Conservation (phyloP, 37 sponge, comb jelly and placozoan species). For the Diacarnus erythraeanus region DNA sequence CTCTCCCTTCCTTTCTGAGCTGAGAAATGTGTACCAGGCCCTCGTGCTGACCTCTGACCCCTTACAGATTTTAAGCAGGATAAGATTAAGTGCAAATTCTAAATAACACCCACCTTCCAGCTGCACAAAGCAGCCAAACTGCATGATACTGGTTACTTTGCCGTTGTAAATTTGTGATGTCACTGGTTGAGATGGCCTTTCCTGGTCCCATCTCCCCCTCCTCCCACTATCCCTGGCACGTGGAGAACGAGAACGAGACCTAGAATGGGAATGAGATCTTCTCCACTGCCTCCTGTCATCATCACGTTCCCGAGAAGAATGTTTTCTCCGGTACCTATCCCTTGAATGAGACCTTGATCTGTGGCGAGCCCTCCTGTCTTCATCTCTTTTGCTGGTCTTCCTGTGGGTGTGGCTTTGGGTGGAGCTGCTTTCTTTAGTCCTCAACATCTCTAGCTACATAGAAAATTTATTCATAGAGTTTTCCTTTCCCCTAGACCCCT, state of each 20-base stretch:
- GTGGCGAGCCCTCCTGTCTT: neutral
- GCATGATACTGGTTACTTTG: constrained; percentile 90
- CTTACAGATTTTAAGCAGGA: neutral
- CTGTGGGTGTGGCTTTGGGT: constrained; percentile 3
- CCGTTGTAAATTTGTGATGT: constrained; percentile 84
- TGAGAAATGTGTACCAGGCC: constrained; percentile 97
- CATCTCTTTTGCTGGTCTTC: constrained; percentile 3
- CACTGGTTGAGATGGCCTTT: constrained; percentile 39
- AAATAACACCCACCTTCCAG: constrained; percentile 62
- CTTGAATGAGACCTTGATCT: neutral
- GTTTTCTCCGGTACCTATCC: constrained; percentile 1
- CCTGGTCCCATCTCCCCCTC: neutral
- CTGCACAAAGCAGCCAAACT: constrained; percentile 98
- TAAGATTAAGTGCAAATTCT: neutral
- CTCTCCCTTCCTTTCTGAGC: constrained; percentile 76
- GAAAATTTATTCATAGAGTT: neutral
- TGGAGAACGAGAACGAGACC: constrained; percentile 42
- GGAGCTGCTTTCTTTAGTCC: neutral
- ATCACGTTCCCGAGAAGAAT: neutral
- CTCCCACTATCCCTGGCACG: neutral
- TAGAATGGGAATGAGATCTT: constrained; percentile 31
- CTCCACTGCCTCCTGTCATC: constrained; percentile 15
- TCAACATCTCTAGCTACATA: constrained; percentile 39
- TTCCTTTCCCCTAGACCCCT: neutral
- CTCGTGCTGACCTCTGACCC: constrained; percentile 75